phyloP scores from a whole-genome alignment of 2,797 vertebrate species.

The Paramormyrops hopkinsi region DNA sequence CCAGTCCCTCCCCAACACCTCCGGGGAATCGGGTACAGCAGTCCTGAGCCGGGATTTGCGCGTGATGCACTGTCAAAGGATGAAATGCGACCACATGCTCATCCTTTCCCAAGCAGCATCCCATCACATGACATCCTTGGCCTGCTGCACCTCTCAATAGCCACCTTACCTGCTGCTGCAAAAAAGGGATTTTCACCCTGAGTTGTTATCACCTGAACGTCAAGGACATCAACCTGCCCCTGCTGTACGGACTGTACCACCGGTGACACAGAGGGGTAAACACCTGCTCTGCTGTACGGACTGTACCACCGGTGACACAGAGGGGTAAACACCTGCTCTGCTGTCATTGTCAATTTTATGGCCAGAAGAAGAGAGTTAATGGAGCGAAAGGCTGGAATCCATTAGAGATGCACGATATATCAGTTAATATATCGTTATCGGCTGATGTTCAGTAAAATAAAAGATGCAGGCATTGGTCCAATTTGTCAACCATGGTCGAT shows the following conservation, averaged over 20 bases:
- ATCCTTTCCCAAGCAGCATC: conserved; percentile 45
- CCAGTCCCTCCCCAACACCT: neutral
- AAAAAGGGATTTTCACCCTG: conserved; percentile 42
- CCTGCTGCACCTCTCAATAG: conserved; percentile 50
- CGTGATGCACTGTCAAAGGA: neutral
- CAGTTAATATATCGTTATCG: neutral
- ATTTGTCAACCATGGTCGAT: neutral
- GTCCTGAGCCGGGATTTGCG: conserved; percentile 31
- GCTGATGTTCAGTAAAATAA: neutral
- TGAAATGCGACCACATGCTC: neutral
- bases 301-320: neutral
- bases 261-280: neutral
- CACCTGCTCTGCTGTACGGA: neutral
- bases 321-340: neutral
- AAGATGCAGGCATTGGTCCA: neutral
- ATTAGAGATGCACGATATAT: neutral
- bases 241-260: neutral
- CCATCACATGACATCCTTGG: conserved; percentile 55
- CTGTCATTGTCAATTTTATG: neutral
- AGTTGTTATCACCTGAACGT: neutral
- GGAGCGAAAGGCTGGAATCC: neutral
- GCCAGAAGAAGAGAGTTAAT: neutral
- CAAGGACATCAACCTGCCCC: neutral
- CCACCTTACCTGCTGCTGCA: neutral
- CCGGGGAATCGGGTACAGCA: neutral